Conservation (phyloP, 2,888 invertebrate genomes). For the Drosophila pseudotalamancana region DNA sequence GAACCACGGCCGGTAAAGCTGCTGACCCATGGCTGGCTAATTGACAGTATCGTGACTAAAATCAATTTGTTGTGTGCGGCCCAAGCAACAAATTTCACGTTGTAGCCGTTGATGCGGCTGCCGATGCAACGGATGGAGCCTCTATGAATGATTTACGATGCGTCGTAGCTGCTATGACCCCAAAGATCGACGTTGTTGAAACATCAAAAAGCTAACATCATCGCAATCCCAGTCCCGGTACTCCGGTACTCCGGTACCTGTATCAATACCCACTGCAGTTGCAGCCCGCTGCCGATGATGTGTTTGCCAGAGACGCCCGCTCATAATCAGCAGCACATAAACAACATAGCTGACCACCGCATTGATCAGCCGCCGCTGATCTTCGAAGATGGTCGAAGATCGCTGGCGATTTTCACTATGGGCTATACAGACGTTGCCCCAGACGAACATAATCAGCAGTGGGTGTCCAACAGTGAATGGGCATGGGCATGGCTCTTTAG, state of each 20-base stretch:
- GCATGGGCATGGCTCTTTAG: slow-evolving; percentile 29
- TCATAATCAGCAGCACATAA: slow-evolving; percentile 80
- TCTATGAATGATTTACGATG: slow-evolving; percentile 83
- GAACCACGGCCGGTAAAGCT: slow-evolving; percentile 31
- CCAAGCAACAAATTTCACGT: slow-evolving; percentile 74
- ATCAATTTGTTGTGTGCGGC: slow-evolving; percentile 82
- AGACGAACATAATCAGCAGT: slow-evolving; percentile 70
- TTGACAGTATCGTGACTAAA: slow-evolving; percentile 84
- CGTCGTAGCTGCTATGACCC: slow-evolving; percentile 74
- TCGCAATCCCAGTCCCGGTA: slow-evolving; percentile 20
- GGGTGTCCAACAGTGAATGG: slow-evolving; percentile 68
- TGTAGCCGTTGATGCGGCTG: slow-evolving; percentile 51
- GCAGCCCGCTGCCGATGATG: slow-evolving; percentile 50
- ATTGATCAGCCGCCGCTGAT: slow-evolving; percentile 57
- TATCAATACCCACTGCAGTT: slow-evolving; percentile 2
- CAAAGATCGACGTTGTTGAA: slow-evolving; percentile 77
- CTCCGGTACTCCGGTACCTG: background rate
- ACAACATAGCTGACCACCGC: slow-evolving; percentile 71
- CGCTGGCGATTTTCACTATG: slow-evolving; percentile 46
- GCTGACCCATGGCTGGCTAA: slow-evolving; percentile 83
- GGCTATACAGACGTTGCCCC: slow-evolving; percentile 60
- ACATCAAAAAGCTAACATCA: slow-evolving; percentile 70
- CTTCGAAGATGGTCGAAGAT: slow-evolving; percentile 52
- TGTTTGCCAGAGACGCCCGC: slow-evolving; percentile 71
- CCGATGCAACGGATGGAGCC: slow-evolving; percentile 24